Percentiles rank a stretch among this genome's conserved stretches.
Conservation (phyloP, 2,888 invertebrate species). For the Epiblema foenella region DNA sequence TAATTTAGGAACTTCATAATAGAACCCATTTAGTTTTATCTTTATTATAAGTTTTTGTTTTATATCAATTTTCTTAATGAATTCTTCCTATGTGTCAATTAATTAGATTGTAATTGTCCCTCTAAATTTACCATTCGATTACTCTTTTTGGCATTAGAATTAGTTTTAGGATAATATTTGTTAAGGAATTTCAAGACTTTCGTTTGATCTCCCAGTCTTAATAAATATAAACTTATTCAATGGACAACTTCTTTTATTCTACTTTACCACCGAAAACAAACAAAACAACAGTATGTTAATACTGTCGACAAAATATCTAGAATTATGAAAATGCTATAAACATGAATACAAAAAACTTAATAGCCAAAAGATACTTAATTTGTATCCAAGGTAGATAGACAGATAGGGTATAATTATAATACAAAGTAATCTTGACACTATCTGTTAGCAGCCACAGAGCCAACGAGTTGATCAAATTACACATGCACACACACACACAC, state of each 20-base stretch:
- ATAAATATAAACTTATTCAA: constrained; percentile 65
- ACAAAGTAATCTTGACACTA: neutral
- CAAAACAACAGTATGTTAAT: neutral
- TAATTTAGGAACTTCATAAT: constrained; percentile 28
- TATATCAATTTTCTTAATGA: constrained; percentile 57
- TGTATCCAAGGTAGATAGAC: neutral
- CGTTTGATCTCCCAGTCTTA: constrained; percentile 82
- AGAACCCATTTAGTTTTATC: neutral
- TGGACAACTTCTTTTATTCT: constrained; percentile 49
- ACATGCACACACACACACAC: neutral
- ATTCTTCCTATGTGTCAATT: constrained; percentile 70
- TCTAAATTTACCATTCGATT: constrained; percentile 45
- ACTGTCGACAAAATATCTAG: neutral
- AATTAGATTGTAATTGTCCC: constrained; percentile 49
- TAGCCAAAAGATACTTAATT: neutral
- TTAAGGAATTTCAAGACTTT: constrained; percentile 81
- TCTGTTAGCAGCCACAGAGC: constrained; percentile 10
- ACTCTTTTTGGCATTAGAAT: constrained; percentile 49
- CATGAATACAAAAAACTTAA: neutral
- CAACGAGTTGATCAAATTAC: constrained; percentile 23
- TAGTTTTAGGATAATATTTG: constrained; percentile 46
- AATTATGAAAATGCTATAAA: neutral
- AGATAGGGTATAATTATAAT: no score
- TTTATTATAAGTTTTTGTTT: constrained; percentile 31
- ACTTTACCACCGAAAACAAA: constrained; percentile 15